Conservation (phyloP, 2,888 invertebrate species). For the Rotaria sp. region DNA sequence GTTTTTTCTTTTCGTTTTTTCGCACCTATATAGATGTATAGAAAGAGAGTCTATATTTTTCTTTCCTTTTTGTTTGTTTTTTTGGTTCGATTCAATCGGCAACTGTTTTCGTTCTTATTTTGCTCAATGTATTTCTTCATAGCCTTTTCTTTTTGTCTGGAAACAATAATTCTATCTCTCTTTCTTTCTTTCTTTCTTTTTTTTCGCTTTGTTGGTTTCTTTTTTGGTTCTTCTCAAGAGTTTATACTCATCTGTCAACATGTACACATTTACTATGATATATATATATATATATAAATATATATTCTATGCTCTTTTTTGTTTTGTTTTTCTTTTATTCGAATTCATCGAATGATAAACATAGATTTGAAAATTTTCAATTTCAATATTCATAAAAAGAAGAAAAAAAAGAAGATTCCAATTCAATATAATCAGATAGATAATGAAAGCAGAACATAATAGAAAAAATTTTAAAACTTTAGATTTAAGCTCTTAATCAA, state of each 20-base stretch:
- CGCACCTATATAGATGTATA: neutral
- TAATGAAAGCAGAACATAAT: too few relatives aligned
- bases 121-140: neutral
- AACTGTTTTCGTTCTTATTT: neutral
- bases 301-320: neutral
- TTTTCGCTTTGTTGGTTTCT: neutral
- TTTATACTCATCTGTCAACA: conserved; percentile 4
- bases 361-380: neutral
- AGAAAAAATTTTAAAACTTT: too few relatives aligned
- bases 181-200: neutral
- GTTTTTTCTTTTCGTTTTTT: neutral
- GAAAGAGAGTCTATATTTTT: neutral
- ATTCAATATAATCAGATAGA: too few relatives aligned
- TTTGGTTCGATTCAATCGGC: neutral
- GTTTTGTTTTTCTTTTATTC: neutral
- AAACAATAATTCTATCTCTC: neutral
- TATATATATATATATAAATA: neutral
- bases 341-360: neutral
- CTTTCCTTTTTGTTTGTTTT: neutral
- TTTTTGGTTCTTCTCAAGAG: neutral
- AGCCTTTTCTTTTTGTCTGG: neutral
- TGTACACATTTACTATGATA: neutral
- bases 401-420: too few relatives aligned
- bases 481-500: too few relatives aligned
- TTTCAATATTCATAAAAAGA: neutral